Evolutionary conservation across 2,797 vertebrate genomes (phyloP).

Genomic region (Pangasius larnaudii): DNA sequence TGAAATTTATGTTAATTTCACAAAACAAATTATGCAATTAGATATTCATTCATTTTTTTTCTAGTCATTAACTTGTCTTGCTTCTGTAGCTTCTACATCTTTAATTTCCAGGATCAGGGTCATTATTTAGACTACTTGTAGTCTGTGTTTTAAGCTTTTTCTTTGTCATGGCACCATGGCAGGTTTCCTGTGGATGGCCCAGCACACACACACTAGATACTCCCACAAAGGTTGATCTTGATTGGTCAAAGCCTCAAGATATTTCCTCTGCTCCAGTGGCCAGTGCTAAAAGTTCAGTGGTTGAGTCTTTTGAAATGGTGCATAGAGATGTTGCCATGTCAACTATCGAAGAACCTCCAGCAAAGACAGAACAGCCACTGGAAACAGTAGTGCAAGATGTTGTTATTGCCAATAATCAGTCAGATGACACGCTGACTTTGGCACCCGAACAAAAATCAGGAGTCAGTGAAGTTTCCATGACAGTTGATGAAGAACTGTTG

Average conservation of each 20-base stretch:
- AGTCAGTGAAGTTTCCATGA: not conserved
- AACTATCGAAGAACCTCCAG: constrained; percentile 4
- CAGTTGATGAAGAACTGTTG: not conserved
- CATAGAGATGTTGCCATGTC: not conserved
- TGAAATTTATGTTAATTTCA: not conserved
- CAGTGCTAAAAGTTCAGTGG: not conserved
- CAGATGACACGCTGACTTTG: not conserved
- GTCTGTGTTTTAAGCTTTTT: not conserved
- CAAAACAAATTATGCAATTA: not conserved
- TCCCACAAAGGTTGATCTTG: not conserved
- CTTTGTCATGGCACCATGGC: not conserved
- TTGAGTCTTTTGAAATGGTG: not conserved
- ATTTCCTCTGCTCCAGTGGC: constrained; percentile 10
- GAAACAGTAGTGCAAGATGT: not conserved
- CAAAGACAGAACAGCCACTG: not conserved
- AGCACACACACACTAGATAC: too few species aligned
- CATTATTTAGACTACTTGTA: not conserved
- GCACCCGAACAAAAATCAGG: constrained; percentile 11
- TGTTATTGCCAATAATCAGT: not conserved
- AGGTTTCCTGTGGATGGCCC: constrained; percentile 41
- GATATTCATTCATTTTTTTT: not conserved
- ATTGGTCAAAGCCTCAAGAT: constrained; percentile 24
- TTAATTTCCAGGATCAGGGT: not conserved
- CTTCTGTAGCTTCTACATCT: not conserved
- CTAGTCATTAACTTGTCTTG: not conserved